These are phyloP conservation scores for Timema cristinae DNA, from an alignment of 2,888 invertebrate species.

Conservation along the genomic window DNA sequence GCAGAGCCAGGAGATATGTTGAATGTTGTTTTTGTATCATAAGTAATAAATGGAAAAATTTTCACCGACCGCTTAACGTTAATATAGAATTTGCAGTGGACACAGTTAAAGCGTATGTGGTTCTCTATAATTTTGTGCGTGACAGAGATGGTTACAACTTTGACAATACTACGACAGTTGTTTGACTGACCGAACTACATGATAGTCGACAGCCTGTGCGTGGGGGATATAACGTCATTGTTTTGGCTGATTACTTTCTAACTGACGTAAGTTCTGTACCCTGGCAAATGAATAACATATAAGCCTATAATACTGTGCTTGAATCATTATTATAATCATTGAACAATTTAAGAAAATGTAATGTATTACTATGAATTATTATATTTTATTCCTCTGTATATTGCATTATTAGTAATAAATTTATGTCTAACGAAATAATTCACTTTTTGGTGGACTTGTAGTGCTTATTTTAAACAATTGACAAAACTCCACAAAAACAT, in stretches of 20 bases:
- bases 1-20: constrained; percentile 35
- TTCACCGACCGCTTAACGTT: constrained; percentile 36
- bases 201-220: constrained; percentile 12
- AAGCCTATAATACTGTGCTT: not conserved
- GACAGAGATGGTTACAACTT: constrained; percentile 26
- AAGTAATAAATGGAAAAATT: constrained; percentile 38
- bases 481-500: too few species aligned
- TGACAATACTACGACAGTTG: constrained; percentile 32
- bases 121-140: constrained; percentile 31
- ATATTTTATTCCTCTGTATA: too few species aligned
- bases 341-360: too few species aligned
- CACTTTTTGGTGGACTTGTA: too few species aligned
- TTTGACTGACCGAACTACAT: constrained; percentile 30
- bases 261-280: constrained; percentile 25
- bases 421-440: too few species aligned
- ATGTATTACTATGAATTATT: too few species aligned
- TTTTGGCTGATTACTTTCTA: constrained; percentile 27
- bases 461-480: too few species aligned
- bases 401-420: too few species aligned
- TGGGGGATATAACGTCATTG: constrained; percentile 27
- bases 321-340: not conserved
- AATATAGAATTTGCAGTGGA: constrained; percentile 31
- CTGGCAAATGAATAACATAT: constrained; percentile 31
- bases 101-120: constrained; percentile 35
- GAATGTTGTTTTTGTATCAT: constrained; percentile 38